Base-by-base conservation (phyloP, 2,888 invertebrate genomes). In the Nasonovia ribisnigri region DNA sequence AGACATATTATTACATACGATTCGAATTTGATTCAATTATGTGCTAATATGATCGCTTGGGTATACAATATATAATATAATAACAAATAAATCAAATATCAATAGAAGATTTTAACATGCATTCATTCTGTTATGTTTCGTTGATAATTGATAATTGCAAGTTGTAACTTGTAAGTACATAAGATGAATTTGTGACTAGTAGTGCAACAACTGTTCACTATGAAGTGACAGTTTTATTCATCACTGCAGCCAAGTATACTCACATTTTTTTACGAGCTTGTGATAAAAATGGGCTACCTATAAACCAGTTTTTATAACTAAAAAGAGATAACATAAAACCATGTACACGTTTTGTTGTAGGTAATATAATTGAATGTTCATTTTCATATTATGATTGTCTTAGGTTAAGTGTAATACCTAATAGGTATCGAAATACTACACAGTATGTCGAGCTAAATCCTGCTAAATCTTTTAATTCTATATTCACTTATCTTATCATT, bases 201-300 rank as follows among this genome's bases (percentile, higher is more conserved):
- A 77, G 77, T 77, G 36, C 36, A 77, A 36, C 36, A 67, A 67
- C 5, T 20, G 20, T 67, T 36, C n/a, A 36, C 36, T 20, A 42
- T 77, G 36, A 77, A 77, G 36, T 77, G 77, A 90, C 26, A 48
- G n/a, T 90, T 51, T 51, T 90, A 84, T 84, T 90, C 26, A 42
- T 90, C 46, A n/a, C 20, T 54, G 24, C 36, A 54, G 36, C 1
- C 67, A 67, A 36, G 36, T 51, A 46, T 6, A 36, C 8, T 36
- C 36, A 77, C 77, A 36, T 77, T 77, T 77, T 54, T 54, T 43
- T 43, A 90, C 26, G 16, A 36, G 29, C 3, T 42, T 42, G 77
- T 48, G 90, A 67, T n/a, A n/a, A 67, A 90, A 90, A 90, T 20
- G 48, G 42, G 29, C 36, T 26, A n/a, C 36, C 2, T 36, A 20